Percentiles rank a stretch among this genome's conserved stretches.
Evolutionary conservation across 2,888 invertebrate species (phyloP).

Genomic region (Oscheius sp.): DNA sequence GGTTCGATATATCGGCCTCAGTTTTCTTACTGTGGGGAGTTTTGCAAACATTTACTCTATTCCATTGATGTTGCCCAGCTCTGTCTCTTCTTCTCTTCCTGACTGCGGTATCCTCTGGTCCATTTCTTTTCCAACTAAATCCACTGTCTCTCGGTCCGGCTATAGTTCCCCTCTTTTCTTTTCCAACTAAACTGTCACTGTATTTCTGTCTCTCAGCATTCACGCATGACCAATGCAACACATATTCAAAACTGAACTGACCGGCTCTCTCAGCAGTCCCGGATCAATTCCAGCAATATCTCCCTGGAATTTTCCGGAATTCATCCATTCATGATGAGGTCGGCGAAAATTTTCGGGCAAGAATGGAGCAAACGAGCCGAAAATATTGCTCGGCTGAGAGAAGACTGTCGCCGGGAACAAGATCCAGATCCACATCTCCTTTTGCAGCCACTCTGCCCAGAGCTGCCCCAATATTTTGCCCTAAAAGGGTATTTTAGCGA

Average conservation of each 20-base stretch:
- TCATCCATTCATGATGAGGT: constrained; percentile 51
- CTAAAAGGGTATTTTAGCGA: constrained; percentile 5
- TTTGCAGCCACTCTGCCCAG: not conserved
- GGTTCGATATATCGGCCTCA: no score
- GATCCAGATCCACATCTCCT: constrained; percentile 22
- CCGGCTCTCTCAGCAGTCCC: constrained; percentile 55
- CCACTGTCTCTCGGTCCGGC: no score
- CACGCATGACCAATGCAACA: no score
- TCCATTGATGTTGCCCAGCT: no score
- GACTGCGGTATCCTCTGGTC: no score
- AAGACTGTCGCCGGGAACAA: not conserved
- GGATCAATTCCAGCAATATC: constrained; percentile 72
- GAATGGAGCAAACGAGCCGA: constrained; percentile 34
- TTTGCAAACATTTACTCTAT: no score
- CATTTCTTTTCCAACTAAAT: no score
- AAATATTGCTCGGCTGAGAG: constrained; percentile 23
- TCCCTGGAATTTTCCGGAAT: constrained; percentile 71
- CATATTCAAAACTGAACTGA: constrained; percentile 33
- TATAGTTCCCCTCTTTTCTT: no score
- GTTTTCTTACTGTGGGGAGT: no score
- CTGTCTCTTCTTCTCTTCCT: no score
- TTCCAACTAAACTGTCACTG: no score
- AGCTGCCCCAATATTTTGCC: constrained; percentile 8
- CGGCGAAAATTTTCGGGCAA: constrained; percentile 41
- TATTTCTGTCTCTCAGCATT: no score